A percentile compares a stretch with the other conserved stretches of the same genome.
Evolutionary conservation across 2,113 vertebrate genomes (phyloP).

Genomic region (Tenrec ecaudatus): DNA sequence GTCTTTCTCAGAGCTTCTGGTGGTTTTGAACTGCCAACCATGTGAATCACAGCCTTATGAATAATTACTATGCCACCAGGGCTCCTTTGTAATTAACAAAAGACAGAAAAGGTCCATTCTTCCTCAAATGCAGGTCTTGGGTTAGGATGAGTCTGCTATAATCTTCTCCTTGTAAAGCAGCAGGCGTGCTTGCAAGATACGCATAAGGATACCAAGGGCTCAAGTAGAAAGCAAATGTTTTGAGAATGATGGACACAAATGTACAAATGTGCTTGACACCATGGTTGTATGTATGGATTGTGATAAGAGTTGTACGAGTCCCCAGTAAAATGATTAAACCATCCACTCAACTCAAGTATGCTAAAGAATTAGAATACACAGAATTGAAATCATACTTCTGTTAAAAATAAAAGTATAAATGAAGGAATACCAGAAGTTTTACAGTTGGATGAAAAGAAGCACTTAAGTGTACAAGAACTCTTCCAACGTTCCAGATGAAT

Average conservation of each 20-base stretch:
- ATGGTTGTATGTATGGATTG: too few species aligned
- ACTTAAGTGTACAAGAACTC: slow-evolving; percentile 25
- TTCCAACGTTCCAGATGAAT: slow-evolving; percentile 3
- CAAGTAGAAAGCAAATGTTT: too few species aligned
- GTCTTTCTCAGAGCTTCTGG: too few species aligned
- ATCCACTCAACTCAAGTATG: background rate
- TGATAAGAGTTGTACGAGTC: too few species aligned
- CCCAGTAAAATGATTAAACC: background rate
- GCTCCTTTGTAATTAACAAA: background rate
- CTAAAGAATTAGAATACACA: background rate
- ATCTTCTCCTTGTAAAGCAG: slow-evolving; percentile 34
- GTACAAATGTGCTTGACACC: too few species aligned
- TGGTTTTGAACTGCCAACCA: too few species aligned
- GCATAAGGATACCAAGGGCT: background rate
- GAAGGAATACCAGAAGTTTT: slow-evolving; percentile 41
- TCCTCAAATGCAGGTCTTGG: slow-evolving; percentile 18
- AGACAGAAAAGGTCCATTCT: slow-evolving; percentile 10
- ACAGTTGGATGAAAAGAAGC: background rate
- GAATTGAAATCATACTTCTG: background rate
- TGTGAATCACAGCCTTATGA: too few species aligned
- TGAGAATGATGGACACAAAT: too few species aligned
- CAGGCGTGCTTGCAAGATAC: background rate
- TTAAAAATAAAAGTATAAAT: background rate
- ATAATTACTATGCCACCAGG: too few species aligned
- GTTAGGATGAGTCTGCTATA: background rate